Evolutionary conservation across 2,797 vertebrate genomes (phyloP), one percentile per base, ranked within the genome.

Genomic region (Coluber constrictor): DNA sequence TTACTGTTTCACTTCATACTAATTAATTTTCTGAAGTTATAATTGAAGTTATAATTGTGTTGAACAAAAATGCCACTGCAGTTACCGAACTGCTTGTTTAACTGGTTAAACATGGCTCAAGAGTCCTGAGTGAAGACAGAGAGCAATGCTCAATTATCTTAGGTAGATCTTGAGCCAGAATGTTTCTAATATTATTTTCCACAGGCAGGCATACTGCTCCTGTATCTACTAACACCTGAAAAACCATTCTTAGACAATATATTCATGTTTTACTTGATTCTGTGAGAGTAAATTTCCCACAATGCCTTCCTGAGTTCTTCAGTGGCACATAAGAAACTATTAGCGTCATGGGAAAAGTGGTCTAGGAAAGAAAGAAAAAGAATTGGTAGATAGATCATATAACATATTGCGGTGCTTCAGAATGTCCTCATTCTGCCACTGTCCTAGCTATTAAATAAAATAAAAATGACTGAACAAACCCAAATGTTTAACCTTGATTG

Each of bases 1-100:
- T 93, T 59, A 9, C 92, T 94, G 92, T 16, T 23, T 92, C 56
- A 74, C 16, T 92, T 90, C 92, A 93, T 90, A 89, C 37, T 94
- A 4, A 3, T 89, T 91, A 89, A 47, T 61, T 56, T 88, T 79
- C 87, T 59, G 55, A 89, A 92, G 18, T 23, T 92, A 79, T n/a
- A 79, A 92, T 16, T 88, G 7, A 89, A 92, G 11, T 23, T 89
- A 79, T n/a, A 79, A 92, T 16, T 88, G 4, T 88, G 15, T 47
- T 23, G n/a, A 63, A 63, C 10, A 86, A 94, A 93, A 89, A 96
- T 95, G 47, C 23, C 79, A 25, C 23, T 25, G 20, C 70, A 60
- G 93, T 25, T 25, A 32, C 88, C 74, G 90, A 92, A 66, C 92
- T 95, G 87, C 66, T 23, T 2, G 4, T 47, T 47, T 55, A 56